Base-by-base conservation (phyloP, 1,140 invertebrate genomes). In the Cherax destructor region DNA sequence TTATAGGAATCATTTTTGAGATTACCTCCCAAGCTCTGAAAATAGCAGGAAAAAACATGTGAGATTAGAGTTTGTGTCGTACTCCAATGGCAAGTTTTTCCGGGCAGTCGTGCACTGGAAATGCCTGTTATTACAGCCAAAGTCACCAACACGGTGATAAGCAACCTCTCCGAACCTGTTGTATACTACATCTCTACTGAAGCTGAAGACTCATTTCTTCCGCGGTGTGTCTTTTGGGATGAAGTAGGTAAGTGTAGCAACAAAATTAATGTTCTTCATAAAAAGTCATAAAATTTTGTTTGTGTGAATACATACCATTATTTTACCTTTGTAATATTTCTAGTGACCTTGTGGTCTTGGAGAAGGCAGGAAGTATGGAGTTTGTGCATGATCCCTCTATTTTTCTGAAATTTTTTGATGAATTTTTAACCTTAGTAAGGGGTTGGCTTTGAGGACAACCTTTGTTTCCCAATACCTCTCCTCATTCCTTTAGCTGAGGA, bases 161-260 rank as follows among this genome's bases (percentile, higher is more conserved):
- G 92, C 93, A 83, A 92, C 89, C 93, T 95, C 7, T 94, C 93
- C 0, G 92, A 94, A 47, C 94, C 95, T 6, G 94, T 95, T 1
- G 88, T 93, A 13, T 95, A 95, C 83, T 93, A 93, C 49, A 93
- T 95, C 18, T 92, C 94, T 89, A 18, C 77, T 50, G 61, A 74
- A 16, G 94, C 79, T 86, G 76, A 91, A 74, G 92, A 92, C 92
- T 78, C 94, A 84, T 59, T 88, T 52, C 50, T 93, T 93, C 93
- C 94, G 59, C 65, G 50, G 0, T 95, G 95, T 93, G 95, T 95
- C 9, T 95, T 94, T 90, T 95, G 95, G 95, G 94, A 95, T 87
- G 92, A 93, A 47, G 74, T 93, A 69, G 94, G 95, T 95, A 94
- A 30, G 69, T 74, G n/a, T 30, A 16, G 61, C 18, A 5, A 56